Evolutionary conservation across 2,797 vertebrate genomes (phyloP).

Genomic region (Glyptemys insculpta): DNA sequence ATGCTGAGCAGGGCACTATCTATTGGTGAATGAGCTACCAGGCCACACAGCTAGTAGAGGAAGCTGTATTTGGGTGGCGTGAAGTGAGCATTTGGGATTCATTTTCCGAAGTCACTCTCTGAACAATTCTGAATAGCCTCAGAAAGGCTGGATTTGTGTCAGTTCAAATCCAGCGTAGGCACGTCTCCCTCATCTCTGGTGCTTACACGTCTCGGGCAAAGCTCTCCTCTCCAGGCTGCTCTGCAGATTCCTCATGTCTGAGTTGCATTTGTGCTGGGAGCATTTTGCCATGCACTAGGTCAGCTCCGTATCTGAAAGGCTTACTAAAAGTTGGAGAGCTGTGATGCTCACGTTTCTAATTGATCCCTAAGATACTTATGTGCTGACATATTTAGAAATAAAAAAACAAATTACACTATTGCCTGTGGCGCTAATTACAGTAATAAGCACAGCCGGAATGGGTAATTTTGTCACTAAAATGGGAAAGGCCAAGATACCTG

Average conservation of each 20-base stretch:
- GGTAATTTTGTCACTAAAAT: background rate
- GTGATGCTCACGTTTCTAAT: background rate
- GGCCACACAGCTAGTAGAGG: background rate
- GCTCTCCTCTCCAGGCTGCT: background rate
- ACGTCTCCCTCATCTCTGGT: background rate
- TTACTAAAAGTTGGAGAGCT: background rate
- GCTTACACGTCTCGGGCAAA: background rate
- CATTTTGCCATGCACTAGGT: background rate
- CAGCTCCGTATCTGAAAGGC: background rate
- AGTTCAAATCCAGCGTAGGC: background rate
- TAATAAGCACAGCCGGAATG: background rate
- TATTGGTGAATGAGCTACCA: background rate
- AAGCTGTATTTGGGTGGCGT: fast-evolving
- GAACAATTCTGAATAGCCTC: background rate
- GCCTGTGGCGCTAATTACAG: background rate
- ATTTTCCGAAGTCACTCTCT: background rate
- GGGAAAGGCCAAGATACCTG: background rate
- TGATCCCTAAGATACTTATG: background rate
- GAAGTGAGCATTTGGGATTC: background rate
- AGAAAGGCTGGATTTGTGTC: background rate
- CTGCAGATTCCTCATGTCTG: background rate
- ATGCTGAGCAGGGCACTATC: background rate
- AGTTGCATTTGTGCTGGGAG: fast-evolving
- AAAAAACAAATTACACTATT: background rate
- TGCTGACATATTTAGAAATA: background rate